These are phyloP conservation scores for Leucosticte australis DNA, from an alignment of 2,113 vertebrate species.

Conservation along the genomic window DNA sequence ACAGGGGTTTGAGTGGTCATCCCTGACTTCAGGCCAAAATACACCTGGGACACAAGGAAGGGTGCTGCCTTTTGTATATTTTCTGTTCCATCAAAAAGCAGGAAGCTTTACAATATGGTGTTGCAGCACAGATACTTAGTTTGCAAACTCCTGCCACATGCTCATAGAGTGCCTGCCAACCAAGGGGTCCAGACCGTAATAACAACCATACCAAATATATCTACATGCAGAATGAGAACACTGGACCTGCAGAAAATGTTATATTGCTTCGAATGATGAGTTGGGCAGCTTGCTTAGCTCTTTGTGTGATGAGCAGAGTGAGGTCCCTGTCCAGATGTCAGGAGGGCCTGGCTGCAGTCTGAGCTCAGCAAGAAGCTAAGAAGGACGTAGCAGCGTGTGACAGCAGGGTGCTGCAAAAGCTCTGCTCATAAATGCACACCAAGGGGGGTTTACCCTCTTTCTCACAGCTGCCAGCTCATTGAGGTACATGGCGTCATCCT, in stretches of 20 bases:
- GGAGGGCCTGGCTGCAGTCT: background rate
- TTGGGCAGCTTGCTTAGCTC: background rate
- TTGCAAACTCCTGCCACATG: background rate
- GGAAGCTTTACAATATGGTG: background rate
- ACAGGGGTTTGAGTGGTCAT: background rate
- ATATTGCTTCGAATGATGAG: rapidly evolving
- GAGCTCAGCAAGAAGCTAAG: background rate
- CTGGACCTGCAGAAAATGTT: background rate
- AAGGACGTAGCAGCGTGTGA: background rate
- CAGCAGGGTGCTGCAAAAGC: background rate
- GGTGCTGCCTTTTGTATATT: background rate
- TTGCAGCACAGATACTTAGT: background rate
- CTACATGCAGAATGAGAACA: background rate
- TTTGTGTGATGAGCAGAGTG: background rate
- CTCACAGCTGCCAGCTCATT: background rate
- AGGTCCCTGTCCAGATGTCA: background rate
- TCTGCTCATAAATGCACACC: background rate
- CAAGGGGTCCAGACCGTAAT: background rate
- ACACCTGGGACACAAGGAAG: background rate
- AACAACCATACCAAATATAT: background rate
- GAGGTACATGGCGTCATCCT: background rate
- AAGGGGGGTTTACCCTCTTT: background rate
- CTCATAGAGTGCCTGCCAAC: background rate
- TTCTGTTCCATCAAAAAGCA: background rate
- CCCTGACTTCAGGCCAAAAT: background rate